These are phyloP conservation scores for Octodon degus DNA, from an alignment of 2,113 vertebrate species.

Conservation along the genomic window DNA sequence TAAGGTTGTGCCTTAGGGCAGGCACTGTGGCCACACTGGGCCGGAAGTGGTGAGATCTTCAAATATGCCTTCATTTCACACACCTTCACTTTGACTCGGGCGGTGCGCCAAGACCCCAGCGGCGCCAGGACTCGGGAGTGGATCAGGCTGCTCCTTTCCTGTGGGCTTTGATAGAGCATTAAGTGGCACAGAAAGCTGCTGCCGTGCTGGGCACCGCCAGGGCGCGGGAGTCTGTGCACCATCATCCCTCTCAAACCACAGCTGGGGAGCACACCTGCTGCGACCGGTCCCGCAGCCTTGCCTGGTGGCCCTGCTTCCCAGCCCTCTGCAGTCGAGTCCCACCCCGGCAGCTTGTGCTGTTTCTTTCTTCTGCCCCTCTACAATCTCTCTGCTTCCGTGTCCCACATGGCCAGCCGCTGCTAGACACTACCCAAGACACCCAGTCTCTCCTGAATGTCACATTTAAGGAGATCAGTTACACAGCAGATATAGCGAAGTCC, in stretches of 20 bases:
- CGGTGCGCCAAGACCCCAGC: background rate
- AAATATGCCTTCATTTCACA: background rate
- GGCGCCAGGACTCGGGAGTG: background rate
- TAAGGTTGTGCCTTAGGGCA: background rate
- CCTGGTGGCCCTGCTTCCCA: background rate
- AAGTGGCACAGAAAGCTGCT: background rate
- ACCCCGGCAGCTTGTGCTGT: rapidly evolving
- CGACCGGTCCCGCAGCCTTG: background rate
- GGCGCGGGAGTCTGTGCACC: background rate
- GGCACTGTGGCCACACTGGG: too few relatives aligned
- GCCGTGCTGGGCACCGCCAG: background rate
- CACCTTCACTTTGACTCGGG: background rate
- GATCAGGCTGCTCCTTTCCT: background rate
- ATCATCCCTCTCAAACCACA: background rate
- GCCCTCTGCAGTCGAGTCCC: background rate
- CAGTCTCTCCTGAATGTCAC: background rate
- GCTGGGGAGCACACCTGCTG: background rate
- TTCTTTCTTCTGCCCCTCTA: background rate
- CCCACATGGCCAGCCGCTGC: background rate
- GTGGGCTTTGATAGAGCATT: background rate
- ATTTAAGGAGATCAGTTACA: background rate
- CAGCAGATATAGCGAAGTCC: background rate
- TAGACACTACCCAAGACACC: background rate
- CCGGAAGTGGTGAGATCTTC: background rate
- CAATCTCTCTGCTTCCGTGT: background rate